These are phyloP conservation scores for Andrena praecox DNA, from an alignment of 2,888 invertebrate genomes.

Conservation along the genomic window DNA sequence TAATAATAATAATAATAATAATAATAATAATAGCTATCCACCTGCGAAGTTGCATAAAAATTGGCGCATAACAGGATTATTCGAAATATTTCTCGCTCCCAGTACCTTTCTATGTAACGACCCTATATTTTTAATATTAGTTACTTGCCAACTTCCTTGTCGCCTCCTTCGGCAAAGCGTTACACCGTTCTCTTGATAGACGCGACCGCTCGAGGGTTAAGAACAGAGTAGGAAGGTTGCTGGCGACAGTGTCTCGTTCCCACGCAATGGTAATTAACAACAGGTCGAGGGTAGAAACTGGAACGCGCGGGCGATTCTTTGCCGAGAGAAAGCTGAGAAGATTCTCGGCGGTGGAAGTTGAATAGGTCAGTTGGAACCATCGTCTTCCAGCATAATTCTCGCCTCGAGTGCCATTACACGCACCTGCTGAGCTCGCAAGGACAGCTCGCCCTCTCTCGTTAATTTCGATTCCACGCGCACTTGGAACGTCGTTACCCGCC, in stretches of 20 bases:
- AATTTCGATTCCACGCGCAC: slow-evolving; percentile 62
- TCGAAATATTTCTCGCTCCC: too few relatives aligned
- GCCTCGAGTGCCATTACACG: slow-evolving; percentile 16
- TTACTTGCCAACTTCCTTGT: too few relatives aligned
- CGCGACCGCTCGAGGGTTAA: too few relatives aligned
- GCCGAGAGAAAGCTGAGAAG: not conserved
- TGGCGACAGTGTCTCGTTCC: not conserved
- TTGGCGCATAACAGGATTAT: too few relatives aligned
- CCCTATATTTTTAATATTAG: too few relatives aligned
- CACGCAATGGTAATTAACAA: not conserved
- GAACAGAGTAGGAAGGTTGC: not conserved
- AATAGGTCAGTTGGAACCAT: not conserved
- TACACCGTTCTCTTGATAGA: too few relatives aligned
- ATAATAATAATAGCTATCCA: too few relatives aligned
- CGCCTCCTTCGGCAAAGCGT: too few relatives aligned
- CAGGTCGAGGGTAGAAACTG: not conserved
- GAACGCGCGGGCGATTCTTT: not conserved
- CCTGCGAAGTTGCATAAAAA: too few relatives aligned
- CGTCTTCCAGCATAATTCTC: not conserved
- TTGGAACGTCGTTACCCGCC: slow-evolving; percentile 14
- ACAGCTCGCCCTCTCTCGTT: slow-evolving; percentile 61
- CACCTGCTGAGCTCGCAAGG: slow-evolving; percentile 18
- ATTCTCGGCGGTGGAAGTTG: not conserved
- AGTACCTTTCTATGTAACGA: too few relatives aligned
- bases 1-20: too few relatives aligned